phyloP scores from a whole-genome alignment of 2,797 vertebrate genomes.

The Philypnodon macrostomus region DNA sequence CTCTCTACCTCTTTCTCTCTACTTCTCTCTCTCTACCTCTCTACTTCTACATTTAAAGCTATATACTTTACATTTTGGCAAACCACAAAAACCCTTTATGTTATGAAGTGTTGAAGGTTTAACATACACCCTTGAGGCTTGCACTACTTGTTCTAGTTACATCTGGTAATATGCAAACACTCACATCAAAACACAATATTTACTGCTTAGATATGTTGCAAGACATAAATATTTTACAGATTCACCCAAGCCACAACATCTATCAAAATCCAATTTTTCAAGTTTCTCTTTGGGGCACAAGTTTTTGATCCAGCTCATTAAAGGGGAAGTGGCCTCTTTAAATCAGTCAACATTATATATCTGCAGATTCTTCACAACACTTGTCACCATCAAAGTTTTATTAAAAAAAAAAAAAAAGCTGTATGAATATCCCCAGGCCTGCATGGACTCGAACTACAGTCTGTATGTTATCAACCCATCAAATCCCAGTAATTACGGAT shows the following conservation, averaged over 20 bases:
- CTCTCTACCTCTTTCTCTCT: no score
- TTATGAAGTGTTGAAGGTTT: constrained; percentile 10
- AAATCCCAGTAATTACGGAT: neutral
- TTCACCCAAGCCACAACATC: constrained; percentile 31
- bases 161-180: constrained; percentile 40
- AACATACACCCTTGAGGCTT: constrained; percentile 8
- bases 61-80: constrained; percentile 5
- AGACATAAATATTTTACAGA: constrained; percentile 50
- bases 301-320: constrained; percentile 26
- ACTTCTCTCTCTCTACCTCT: no score
- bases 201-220: constrained; percentile 32
- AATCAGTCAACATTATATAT: constrained; percentile 42
- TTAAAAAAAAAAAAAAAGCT: no score
- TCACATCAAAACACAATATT: constrained; percentile 57
- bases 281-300: constrained; percentile 13
- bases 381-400: constrained; percentile 16
- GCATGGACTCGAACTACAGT: constrained; percentile 7
- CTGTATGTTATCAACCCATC: constrained; percentile 2
- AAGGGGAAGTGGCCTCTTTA: constrained; percentile 37
- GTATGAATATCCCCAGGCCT: constrained; percentile 7
- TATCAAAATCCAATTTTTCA: constrained; percentile 39
- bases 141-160: constrained; percentile 14
- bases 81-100: constrained; percentile 13
- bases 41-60: no score
- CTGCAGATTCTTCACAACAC: constrained; percentile 19